Evolutionary conservation across 2,113 vertebrate genomes (phyloP), one percentile per base, ranked within the genome.

Genomic region (Sturnira hondurensis): DNA sequence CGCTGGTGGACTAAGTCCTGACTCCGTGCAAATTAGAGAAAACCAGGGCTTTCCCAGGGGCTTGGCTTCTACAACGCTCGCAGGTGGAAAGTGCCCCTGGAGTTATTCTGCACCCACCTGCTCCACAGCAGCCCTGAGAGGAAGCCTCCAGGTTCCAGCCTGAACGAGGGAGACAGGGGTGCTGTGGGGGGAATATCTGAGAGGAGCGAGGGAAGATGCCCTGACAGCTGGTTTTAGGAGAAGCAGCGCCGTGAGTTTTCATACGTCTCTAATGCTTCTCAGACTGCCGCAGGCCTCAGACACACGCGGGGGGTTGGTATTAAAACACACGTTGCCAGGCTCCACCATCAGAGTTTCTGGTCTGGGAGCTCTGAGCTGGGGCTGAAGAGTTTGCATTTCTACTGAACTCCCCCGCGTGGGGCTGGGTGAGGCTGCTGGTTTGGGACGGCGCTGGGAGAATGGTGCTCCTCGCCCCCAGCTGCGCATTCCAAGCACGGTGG

Each of bases 211-310:
- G 61, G 8, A 28, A 6, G 43, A 13, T 2, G 45, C n/a, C 24
- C 2, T 28, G 58, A 36, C 22, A 36, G 4, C 31, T 43, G 10
- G 8, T 41, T 13, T 50, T 28, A 68, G n/a, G 71, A 5, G 11
- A 24, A 78, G 52, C 38, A 15, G 6, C 26, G 1, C 50, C 50
- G 15, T 52, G 12, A 76, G 52, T 56, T 12, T 12, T 20, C n/a
- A 1, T 1, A 1, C 9, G 4, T 19, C 20, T 22, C 52, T 19
- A 1, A n/a, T 0, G 0, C 52, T 1, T 67, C 26, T 70, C 71
- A 24, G 70, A 12, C n/a, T 2, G 31, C 2, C 7, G 5, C 3
- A 0, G 16, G 36, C 0, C 0, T 20, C 26, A 16, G 38, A 5
- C 20, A 47, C 86, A n/a, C 56, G 0, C 31, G 20, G 38, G 17